Conservation (phyloP, 2,888 invertebrate species). For the Spodoptera picta region DNA sequence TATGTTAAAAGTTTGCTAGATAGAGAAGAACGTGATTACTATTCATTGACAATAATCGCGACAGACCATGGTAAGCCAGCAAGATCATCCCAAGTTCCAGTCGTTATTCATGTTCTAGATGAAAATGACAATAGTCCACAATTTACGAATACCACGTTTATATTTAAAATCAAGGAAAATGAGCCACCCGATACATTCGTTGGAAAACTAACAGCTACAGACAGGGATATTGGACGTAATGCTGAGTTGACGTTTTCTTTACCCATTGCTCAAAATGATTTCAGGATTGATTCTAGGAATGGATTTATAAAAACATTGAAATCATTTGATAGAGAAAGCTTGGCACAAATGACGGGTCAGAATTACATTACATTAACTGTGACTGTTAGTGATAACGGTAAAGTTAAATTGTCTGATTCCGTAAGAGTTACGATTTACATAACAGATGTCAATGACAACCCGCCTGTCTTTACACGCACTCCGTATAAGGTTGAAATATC, state of each 20-base stretch:
- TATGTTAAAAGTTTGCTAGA: slow-evolving; percentile 96
- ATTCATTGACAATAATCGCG: slow-evolving; percentile 95
- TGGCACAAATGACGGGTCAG: slow-evolving; percentile 93
- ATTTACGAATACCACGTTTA: slow-evolving; percentile 96
- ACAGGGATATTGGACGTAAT: slow-evolving; percentile 96
- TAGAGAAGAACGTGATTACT: slow-evolving; percentile 97
- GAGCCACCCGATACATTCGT: slow-evolving; percentile 96
- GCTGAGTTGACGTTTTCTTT: slow-evolving; percentile 96
- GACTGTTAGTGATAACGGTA: slow-evolving; percentile 95
- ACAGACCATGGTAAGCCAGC: slow-evolving; percentile 93
- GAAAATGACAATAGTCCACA: slow-evolving; percentile 98
- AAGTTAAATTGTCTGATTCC: slow-evolving; percentile 92
- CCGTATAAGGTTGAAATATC: slow-evolving; percentile 97
- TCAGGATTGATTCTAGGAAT: slow-evolving; percentile 95
- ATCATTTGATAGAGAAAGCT: slow-evolving; percentile 96
- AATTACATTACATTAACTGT: slow-evolving; percentile 95
- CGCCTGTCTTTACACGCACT: slow-evolving; percentile 94
- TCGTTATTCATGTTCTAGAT: slow-evolving; percentile 97
- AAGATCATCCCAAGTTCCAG: slow-evolving; percentile 95
- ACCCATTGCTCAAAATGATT: slow-evolving; percentile 93
- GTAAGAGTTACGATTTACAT: slow-evolving; percentile 96
- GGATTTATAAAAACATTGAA: slow-evolving; percentile 96
- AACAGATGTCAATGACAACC: slow-evolving; percentile 97
- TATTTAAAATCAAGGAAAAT: slow-evolving; percentile 96
- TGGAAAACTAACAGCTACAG: slow-evolving; percentile 96